Conservation (phyloP, 2,113 vertebrate species). For the Platichthys stellatus region DNA sequence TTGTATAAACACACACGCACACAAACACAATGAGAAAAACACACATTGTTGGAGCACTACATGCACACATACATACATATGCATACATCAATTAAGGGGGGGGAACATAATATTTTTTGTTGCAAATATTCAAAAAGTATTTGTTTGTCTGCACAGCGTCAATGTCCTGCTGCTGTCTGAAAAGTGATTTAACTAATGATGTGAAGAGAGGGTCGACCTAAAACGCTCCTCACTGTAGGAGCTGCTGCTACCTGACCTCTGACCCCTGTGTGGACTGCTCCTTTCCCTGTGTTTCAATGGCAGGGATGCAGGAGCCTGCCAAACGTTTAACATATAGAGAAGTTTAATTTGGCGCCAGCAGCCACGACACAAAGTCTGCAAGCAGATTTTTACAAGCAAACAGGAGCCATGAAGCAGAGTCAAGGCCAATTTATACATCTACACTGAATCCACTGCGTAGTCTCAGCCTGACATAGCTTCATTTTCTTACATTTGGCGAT, state of each 20-base stretch:
- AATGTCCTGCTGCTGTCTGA: not conserved
- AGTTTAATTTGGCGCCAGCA: not conserved
- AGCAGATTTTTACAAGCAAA: not conserved
- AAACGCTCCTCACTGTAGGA: not conserved
- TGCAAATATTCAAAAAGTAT: not conserved
- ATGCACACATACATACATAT: constrained; percentile 3
- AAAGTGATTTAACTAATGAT: not conserved
- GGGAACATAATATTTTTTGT: not conserved
- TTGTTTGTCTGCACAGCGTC: not conserved
- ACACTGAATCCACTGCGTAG: too few relatives aligned
- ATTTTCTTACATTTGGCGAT: too few relatives aligned
- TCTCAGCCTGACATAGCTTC: too few relatives aligned
- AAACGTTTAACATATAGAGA: not conserved
- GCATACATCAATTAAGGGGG: too few relatives aligned
- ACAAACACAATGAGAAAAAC: constrained; percentile 38
- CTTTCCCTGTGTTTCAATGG: not conserved
- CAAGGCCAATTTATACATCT: not conserved
- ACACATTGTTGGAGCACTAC: constrained; percentile 1
- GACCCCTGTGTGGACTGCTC: not conserved
- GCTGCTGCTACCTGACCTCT: not conserved
- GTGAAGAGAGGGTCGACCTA: not conserved
- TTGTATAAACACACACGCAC: constrained; percentile 48
- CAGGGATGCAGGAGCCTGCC: not conserved
- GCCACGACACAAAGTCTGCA: not conserved
- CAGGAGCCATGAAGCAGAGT: not conserved